Percentiles rank a stretch among this genome's conserved stretches.
These are phyloP conservation scores for Allobates femoralis DNA, from an alignment of 2,797 vertebrate species.

Conservation along the genomic window DNA sequence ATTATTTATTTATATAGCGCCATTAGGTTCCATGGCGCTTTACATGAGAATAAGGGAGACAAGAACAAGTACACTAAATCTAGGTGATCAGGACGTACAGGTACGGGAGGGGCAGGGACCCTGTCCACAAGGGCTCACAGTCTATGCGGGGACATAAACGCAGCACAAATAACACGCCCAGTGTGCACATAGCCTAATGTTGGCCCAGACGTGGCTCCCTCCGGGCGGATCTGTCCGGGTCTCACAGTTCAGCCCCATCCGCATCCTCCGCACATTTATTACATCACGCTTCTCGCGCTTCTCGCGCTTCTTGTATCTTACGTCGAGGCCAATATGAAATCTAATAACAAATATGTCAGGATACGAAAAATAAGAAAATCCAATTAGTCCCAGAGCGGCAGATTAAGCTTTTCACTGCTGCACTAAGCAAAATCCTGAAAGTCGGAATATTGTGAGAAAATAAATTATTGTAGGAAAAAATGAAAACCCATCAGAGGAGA, in stretches of 20 bases:
- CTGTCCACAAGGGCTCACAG: too few relatives aligned
- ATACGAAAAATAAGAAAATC: background rate
- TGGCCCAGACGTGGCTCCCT: conserved; percentile 32
- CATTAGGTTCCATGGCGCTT: too few relatives aligned
- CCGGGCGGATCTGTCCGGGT: conserved; percentile 24
- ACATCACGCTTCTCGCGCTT: too few relatives aligned
- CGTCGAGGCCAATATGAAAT: background rate
- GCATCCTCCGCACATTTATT: background rate
- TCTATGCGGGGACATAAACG: too few relatives aligned
- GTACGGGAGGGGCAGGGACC: too few relatives aligned
- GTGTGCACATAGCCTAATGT: too few relatives aligned
- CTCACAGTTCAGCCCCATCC: conserved; percentile 40
- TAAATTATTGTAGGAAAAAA: background rate
- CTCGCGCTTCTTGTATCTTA: background rate
- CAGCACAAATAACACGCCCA: too few relatives aligned
- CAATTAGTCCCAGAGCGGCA: background rate
- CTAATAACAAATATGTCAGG: background rate
- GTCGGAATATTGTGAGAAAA: background rate
- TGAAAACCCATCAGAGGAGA: background rate
- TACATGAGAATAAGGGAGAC: too few relatives aligned
- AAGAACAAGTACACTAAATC: too few relatives aligned
- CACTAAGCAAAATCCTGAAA: background rate
- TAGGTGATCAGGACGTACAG: too few relatives aligned
- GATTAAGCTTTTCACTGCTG: background rate
- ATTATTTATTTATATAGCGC: too few relatives aligned